These are phyloP conservation scores for Lepidurus arcticus DNA, from an alignment of 1,140 invertebrate species.

Conservation along the genomic window DNA sequence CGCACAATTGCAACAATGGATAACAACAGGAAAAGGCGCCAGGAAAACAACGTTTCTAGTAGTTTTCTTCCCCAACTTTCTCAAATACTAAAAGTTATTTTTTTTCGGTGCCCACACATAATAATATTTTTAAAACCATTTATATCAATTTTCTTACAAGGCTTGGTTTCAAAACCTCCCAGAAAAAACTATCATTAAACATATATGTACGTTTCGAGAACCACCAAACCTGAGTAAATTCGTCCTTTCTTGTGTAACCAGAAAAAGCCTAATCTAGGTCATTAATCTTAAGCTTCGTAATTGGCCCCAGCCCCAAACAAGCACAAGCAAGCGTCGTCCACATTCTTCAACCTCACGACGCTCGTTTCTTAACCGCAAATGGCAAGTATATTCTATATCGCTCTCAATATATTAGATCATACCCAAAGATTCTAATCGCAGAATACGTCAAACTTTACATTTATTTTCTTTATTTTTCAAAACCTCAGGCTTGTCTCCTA, in stretches of 20 bases:
- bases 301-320: slow-evolving; percentile 1
- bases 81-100: too few species aligned
- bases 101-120: too few species aligned
- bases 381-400: background rate
- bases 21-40: background rate
- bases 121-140: too few species aligned
- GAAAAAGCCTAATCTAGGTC: slow-evolving; percentile 18
- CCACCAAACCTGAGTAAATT: background rate
- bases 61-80: too few species aligned
- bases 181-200: too few species aligned
- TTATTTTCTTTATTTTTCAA: too few species aligned
- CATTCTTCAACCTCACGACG: slow-evolving; percentile 4
- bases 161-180: too few species aligned
- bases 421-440: too few species aligned
- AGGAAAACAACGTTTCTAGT: too few species aligned
- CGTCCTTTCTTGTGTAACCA: slow-evolving; percentile 14
- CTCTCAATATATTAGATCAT: too few species aligned
- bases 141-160: too few species aligned
- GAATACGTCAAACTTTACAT: too few species aligned
- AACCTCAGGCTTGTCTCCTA: background rate
- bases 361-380: background rate
- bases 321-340: background rate
- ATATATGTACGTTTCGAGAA: background rate
- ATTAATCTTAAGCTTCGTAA: slow-evolving; percentile 6
- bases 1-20: slow-evolving; percentile 2